phyloP scores from a whole-genome alignment of 1,140 invertebrate genomes.

The Leptinotarsa texana region DNA sequence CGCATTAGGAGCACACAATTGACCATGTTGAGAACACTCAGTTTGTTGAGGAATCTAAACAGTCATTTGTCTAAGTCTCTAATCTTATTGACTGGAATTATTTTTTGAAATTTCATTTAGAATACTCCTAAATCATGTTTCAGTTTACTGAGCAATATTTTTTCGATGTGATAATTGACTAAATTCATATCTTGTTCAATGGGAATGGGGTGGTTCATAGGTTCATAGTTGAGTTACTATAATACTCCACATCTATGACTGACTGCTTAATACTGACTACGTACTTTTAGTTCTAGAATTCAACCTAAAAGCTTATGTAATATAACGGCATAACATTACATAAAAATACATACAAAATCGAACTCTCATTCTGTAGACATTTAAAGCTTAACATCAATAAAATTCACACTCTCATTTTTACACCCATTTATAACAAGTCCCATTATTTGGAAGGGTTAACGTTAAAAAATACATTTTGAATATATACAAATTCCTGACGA shows the following conservation, averaged over 20 bases:
- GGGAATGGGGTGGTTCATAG: no score
- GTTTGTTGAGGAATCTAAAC: no score
- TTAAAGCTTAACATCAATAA: conserved; percentile 22
- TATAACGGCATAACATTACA: not conserved
- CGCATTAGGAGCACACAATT: no score
- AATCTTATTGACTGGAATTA: no score
- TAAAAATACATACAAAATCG: conserved; percentile 1
- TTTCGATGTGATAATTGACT: no score
- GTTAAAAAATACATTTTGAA: not conserved
- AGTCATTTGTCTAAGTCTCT: no score
- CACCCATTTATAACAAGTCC: not conserved
- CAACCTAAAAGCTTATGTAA: not conserved
- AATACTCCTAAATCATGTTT: no score
- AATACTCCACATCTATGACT: not conserved
- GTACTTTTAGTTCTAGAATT: not conserved
- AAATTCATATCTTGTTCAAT: no score
- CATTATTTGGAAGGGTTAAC: not conserved
- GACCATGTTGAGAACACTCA: no score
- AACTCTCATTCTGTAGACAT: conserved; percentile 12
- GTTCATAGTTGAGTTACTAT: no score
- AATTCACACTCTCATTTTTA: conserved; percentile 4
- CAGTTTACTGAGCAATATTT: no score
- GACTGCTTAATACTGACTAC: not conserved
- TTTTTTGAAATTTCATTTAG: no score
- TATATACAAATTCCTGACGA: not conserved